Percentiles rank a stretch among this genome's conserved stretches.
Evolutionary conservation across 1,140 invertebrate genomes (phyloP).

Genomic region (Aricia agestis): DNA sequence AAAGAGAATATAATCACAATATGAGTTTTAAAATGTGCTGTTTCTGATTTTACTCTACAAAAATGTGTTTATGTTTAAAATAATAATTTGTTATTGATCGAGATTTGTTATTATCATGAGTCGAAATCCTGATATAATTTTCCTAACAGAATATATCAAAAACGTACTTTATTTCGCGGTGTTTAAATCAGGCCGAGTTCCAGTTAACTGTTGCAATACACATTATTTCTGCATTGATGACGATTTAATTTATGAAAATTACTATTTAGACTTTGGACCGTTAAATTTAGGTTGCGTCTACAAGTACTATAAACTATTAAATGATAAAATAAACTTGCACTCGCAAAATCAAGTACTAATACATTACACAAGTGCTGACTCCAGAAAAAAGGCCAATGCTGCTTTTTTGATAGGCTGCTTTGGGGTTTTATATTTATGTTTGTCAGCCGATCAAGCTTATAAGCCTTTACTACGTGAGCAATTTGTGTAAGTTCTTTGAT

Average conservation of each 20-base stretch:
- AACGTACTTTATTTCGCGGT: conserved; percentile 67
- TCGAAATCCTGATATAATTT: conserved; percentile 55
- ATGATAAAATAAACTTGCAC: conserved; percentile 75
- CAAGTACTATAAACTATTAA: conserved; percentile 93
- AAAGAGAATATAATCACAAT: no score
- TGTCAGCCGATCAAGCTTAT: conserved; percentile 89
- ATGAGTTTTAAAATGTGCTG: no score
- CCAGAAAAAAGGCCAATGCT: conserved; percentile 82
- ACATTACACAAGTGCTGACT: conserved; percentile 89
- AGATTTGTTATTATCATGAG: conserved; percentile 38
- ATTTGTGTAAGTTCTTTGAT: neutral
- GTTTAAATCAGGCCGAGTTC: conserved; percentile 60
- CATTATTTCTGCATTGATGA: conserved; percentile 95
- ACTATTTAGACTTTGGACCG: conserved; percentile 98
- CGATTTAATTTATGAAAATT: conserved; percentile 95
- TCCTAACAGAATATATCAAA: conserved; percentile 66
- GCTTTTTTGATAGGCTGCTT: conserved; percentile 93
- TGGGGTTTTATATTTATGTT: conserved; percentile 92
- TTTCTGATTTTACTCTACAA: neutral
- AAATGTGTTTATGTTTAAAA: neutral
- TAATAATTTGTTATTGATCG: no score
- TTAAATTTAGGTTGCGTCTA: conserved; percentile 96
- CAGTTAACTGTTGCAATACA: conserved; percentile 86
- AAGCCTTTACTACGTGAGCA: conserved; percentile 81
- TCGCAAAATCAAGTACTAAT: conserved; percentile 59